Evolutionary conservation across 2,797 vertebrate genomes (phyloP), one percentile per base, ranked within the genome.

Genomic region (Paedocypris micromegethes): DNA sequence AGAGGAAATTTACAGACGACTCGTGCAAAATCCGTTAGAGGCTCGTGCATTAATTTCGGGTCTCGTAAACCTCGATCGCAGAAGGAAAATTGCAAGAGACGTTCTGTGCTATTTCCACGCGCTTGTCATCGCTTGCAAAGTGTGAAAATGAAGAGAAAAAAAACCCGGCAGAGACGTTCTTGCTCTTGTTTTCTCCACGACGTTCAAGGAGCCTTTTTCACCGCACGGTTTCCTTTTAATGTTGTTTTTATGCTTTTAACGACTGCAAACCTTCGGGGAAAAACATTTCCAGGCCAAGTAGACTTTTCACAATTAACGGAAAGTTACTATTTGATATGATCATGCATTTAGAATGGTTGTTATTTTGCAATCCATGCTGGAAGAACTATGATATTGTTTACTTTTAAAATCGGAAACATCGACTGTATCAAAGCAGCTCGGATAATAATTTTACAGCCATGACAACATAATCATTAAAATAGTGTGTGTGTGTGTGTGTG

Each of bases 71-170:
- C 9, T 59, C 61, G 60, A 6, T 4, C 51, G 54, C 50, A 54
- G 50, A 41, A 61, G 9, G 48, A 61, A 61, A 55, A 39, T 38
- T 38, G 50, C 52, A 23, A 38, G 39, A 61, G 9, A 61, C 48
- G 44, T 48, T 60, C 47, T 61, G 58, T 61, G 38, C 51, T 60
- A 69, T 69, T 69, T 69, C 50, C 66, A 60, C 66, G 48, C 60
- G 60, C 53, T 53, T 68, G 50, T n/a, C 48, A 42, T 54, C 51
- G 38, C 52, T 60, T 69, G 44, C 58, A 48, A 51, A 23, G 38
- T 48, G 44, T 61, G 58, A 69, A 69, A 69, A 50, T 9, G 39
- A 61, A 46, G 37, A 66, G 50, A 53, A 41, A 43, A 41, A 46
- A 58, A 48, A 41, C 23, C 23, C 23, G 23, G 23, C 37, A 44